A percentile compares a stretch with the other conserved stretches of the same genome.
These are phyloP conservation scores for Leptopterna dolabrata DNA, from an alignment of 2,888 invertebrate genomes.

Conservation along the genomic window DNA sequence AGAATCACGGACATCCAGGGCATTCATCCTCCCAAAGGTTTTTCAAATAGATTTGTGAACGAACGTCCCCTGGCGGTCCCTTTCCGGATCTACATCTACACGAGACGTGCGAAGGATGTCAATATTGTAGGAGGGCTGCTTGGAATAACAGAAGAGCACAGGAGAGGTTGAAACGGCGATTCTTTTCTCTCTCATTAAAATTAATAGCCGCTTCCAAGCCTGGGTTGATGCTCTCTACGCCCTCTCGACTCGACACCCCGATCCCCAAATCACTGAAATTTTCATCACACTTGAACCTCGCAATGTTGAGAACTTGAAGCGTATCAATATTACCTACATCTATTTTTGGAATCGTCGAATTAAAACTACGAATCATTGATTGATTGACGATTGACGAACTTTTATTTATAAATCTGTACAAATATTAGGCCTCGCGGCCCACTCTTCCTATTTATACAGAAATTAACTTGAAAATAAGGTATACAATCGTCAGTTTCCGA, in stretches of 20 bases:
- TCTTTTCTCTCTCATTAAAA: conserved; percentile 31
- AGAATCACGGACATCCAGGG: conserved; percentile 13
- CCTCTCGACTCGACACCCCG: neutral
- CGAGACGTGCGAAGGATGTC: conserved; percentile 23
- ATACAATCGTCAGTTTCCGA: too few species aligned
- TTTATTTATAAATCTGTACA: too few species aligned
- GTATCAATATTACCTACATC: too few species aligned
- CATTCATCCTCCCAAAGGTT: conserved; percentile 7
- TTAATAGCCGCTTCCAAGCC: conserved; percentile 10
- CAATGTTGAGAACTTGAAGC: neutral
- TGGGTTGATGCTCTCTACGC: neutral
- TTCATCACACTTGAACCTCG: neutral
- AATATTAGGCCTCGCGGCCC: too few species aligned
- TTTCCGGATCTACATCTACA: conserved; percentile 7
- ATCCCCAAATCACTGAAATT: neutral
- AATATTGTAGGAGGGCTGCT: conserved; percentile 4
- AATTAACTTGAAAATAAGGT: too few species aligned
- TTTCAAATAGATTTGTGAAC: conserved; percentile 24
- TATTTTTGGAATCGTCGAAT: too few species aligned
- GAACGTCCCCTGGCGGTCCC: neutral
- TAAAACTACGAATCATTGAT: too few species aligned
- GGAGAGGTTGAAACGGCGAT: neutral
- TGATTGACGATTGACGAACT: too few species aligned
- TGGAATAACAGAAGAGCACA: neutral
- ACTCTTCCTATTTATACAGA: too few species aligned